Evolutionary conservation across 2,888 invertebrate genomes (phyloP), one percentile per base, ranked within the genome.

Genomic region (Drosophila cognata): DNA sequence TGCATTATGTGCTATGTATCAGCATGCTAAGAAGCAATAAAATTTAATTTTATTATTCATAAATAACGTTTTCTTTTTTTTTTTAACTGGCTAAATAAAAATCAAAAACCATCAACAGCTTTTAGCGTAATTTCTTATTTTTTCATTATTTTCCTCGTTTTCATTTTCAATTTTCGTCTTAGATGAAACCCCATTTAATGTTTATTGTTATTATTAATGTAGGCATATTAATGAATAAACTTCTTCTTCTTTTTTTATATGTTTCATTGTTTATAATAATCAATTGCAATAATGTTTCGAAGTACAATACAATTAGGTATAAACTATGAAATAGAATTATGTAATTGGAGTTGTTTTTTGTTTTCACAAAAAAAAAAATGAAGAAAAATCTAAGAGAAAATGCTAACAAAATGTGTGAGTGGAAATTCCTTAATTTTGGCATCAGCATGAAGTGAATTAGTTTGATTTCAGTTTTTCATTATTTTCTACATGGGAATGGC

Each of bases 11-110:
- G 62, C 50, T 77, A 50, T 60, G 13, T 64, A 29, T 79, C 71
- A 86, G 86, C 82, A 71, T 86, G 84, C 84, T 84, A 83, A 88
- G 71, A 88, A 84, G 89, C 85, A 85, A 76, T 84, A 75, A 71
- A 84, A 75, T 87, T 53, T 58, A 73, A 87, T 77, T 76, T 66
- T 71, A 81, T 78, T 83, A 64, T 74, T 74, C 55, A 71, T 74
- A 63, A 62, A 70, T 77, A 79, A 74, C 61, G 57, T 71, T 58
- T 58, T 70, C 31, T 59, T 29, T 43, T 41, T 59, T 66, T 50
- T 41, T 61, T 69, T 60, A 60, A 61, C 73, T 84, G 84, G 74
- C 85, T 85, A 85, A 85, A 89, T 85, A 89, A 89, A 73, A 81
- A 75, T 59, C 57, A 71, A 69, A 81, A 78, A 70, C 71, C 69